These are phyloP conservation scores for Leptopilina boulardi DNA, from an alignment of 1,140 invertebrate species.

Conservation along the genomic window DNA sequence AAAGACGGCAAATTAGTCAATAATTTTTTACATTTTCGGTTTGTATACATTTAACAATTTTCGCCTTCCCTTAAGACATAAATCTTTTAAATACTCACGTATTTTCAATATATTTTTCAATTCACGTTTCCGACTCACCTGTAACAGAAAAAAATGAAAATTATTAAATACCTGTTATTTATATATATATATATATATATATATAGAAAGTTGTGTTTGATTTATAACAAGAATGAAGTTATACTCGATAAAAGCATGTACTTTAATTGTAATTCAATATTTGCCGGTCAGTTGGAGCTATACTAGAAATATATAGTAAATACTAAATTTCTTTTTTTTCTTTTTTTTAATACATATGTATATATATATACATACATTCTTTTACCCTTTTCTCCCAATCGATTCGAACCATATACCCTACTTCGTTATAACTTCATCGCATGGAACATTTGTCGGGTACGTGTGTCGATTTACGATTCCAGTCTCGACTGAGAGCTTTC, in stretches of 20 bases:
- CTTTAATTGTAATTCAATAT: constrained; percentile 15
- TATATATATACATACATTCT: no score
- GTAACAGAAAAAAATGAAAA: neutral
- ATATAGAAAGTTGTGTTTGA: neutral
- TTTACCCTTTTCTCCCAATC: neutral
- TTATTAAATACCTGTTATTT: neutral
- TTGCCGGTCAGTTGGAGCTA: neutral
- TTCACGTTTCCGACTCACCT: neutral
- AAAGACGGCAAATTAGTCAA: no score
- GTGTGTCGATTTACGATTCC: constrained; percentile 24
- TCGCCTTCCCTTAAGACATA: no score
- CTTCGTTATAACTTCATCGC: constrained; percentile 30
- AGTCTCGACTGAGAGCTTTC: constrained; percentile 17
- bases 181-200: neutral
- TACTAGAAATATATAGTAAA: neutral
- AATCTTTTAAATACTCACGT: neutral
- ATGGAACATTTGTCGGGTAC: constrained; percentile 28
- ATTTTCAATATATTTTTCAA: no score
- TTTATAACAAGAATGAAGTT: neutral
- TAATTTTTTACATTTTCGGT: no score
- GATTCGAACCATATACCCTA: constrained; percentile 26
- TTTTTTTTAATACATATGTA: no score
- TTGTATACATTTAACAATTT: no score
- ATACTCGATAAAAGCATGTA: neutral
- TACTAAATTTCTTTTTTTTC: neutral